Conservation (phyloP, 2,888 invertebrate genomes). For the Platycnemis pennipes region DNA sequence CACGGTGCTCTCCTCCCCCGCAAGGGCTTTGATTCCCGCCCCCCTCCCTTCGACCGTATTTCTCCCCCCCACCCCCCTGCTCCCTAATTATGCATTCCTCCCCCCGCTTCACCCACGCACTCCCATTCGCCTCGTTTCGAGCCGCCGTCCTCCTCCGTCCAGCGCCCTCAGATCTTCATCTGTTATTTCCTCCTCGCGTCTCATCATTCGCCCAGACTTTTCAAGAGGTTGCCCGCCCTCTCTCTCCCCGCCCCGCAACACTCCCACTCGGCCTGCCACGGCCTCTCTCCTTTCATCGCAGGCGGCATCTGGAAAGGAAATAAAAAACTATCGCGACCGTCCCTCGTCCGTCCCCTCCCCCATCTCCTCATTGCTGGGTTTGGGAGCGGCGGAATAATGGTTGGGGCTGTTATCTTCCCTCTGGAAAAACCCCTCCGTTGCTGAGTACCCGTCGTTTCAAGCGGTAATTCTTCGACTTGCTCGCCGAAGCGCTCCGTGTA, state of each 20-base stretch:
- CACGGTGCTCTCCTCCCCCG: neutral
- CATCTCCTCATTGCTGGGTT: neutral
- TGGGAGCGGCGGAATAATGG: neutral
- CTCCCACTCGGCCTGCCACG: neutral
- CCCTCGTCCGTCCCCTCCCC: neutral
- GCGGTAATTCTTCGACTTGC: neutral
- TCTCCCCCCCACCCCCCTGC: neutral
- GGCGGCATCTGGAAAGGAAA: neutral
- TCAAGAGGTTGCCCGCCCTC: neutral
- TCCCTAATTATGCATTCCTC: slow-evolving; percentile 7
- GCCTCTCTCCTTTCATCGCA: neutral
- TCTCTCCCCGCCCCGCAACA: neutral
- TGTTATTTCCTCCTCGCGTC: neutral
- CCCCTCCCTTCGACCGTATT: neutral
- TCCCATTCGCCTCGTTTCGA: neutral
- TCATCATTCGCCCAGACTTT: neutral
- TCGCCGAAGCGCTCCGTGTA: neutral
- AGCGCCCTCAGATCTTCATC: slow-evolving; percentile 14
- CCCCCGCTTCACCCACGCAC: neutral
- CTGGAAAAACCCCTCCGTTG: neutral
- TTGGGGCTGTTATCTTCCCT: neutral
- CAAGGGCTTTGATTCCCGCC: slow-evolving; percentile 1
- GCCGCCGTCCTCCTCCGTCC: neutral
- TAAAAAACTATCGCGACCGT: neutral
- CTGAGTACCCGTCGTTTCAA: neutral